These are phyloP conservation scores for Grallaria varia DNA, from an alignment of 2,113 vertebrate species.

Conservation along the genomic window DNA sequence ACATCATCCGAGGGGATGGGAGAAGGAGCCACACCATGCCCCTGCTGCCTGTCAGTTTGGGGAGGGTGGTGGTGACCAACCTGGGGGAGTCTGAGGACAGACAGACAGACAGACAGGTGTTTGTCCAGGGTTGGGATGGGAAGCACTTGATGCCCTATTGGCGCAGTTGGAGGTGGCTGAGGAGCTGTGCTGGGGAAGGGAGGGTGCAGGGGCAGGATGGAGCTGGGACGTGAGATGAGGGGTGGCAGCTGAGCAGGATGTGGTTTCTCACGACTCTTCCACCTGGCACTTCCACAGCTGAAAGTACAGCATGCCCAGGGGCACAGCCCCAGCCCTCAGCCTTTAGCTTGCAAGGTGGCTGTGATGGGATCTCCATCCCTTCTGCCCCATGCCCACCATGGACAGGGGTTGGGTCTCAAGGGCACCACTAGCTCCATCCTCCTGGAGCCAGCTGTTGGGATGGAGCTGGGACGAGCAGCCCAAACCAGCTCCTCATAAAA, in stretches of 20 bases:
- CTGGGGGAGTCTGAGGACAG: background rate
- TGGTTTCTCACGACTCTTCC: background rate
- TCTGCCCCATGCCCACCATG: background rate
- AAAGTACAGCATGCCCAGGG: background rate
- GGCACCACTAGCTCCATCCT: background rate
- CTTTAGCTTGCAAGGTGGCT: background rate
- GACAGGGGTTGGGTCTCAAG: background rate
- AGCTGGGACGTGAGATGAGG: background rate
- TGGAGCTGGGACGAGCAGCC: background rate
- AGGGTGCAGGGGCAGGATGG: background rate
- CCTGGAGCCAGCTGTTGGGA: background rate
- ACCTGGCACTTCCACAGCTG: background rate
- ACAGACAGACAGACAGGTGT: background rate
- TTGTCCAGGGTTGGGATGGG: fast-evolving
- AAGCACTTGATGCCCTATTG: fast-evolving
- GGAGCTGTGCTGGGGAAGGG: background rate
- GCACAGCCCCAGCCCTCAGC: background rate
- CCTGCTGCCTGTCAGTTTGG: background rate
- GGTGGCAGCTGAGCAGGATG: background rate
- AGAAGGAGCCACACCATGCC: background rate
- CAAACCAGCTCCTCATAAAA: background rate
- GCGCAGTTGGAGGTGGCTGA: background rate
- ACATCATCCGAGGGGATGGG: background rate
- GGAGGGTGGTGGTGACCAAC: fast-evolving
- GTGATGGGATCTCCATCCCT: background rate